Evolutionary conservation across 2,113 vertebrate species (phyloP), one percentile per base, ranked within the genome.

Genomic region (Cranoglanis bouderius): DNA sequence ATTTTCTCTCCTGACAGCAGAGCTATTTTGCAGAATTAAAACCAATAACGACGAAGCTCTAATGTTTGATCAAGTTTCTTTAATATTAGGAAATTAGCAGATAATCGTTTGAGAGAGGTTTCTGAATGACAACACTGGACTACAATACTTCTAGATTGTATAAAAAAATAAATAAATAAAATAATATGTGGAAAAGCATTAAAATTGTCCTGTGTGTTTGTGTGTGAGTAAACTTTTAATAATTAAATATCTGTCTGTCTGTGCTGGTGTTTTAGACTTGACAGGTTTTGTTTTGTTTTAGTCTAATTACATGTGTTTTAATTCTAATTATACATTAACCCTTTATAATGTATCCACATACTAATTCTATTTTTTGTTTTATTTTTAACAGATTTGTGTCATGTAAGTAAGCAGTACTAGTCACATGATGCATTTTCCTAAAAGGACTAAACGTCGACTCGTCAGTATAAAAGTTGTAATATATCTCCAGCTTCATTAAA

Each of bases 121-220:
- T 90, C 77, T 87, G 84, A 89, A 90, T 81, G 70, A 88, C 63
- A 72, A 90, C 90, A 91, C 90, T 93, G 91, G 88, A 92, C 75
- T 84, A 90, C 92, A 55, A 88, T 74, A 89, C 80, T 89, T 90
- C 84, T 86, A 92, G 90, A 92, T 89, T 92, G 88, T 90, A 93
- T 90, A 84, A 51, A 81, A 83, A 88, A 46, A 46, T 9, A 46
- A 43, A 43, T 3, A 43, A 43, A 43, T 43, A 43, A 92, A 88
- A 40, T 74, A 89, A 90, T 90, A 74, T 24, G 70, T 74, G 86
- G 18, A 38, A 83, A 91, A 75, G n/a, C 53, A 26, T 38, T 65
- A 53, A 74, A 72, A 29, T 38, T 63, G 65, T 46, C 83, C 18
- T 57, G 51, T 51, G 57, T 78, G 2, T n/a, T 18, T 63, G 49